These are phyloP conservation scores for Zaprionus kolodkinae DNA, from an alignment of 1,140 invertebrate genomes.

Conservation along the genomic window DNA sequence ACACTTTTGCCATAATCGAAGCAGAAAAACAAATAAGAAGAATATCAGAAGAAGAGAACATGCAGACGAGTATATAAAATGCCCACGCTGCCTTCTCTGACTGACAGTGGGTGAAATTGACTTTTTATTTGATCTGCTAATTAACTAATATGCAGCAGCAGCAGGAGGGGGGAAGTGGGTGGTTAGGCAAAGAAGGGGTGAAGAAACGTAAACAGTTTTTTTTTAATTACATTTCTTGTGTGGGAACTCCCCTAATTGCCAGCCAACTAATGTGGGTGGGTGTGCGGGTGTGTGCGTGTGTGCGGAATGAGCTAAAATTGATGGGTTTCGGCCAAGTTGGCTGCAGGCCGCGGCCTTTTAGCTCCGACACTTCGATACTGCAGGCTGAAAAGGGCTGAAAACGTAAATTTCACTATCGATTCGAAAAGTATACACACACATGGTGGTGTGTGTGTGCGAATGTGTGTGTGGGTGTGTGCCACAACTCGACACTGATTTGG, in stretches of 20 bases:
- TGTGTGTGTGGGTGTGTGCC: slow-evolving; percentile 47
- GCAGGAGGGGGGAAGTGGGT: neutral
- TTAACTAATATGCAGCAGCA: slow-evolving; percentile 50
- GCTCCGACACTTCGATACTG: neutral
- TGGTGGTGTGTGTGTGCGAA: slow-evolving; percentile 8
- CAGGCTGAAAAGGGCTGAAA: slow-evolving; percentile 14
- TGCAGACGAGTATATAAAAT: neutral
- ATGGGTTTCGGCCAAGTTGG: slow-evolving; percentile 49
- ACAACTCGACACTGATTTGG: slow-evolving; percentile 78
- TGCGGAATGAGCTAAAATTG: slow-evolving; percentile 57
- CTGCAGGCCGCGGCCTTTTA: neutral
- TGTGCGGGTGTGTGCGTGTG: slow-evolving; percentile 8
- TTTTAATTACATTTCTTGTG: slow-evolving; percentile 59
- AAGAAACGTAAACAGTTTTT: slow-evolving; percentile 30
- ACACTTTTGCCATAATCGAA: slow-evolving; percentile 53
- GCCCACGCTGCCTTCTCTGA: slow-evolving; percentile 50
- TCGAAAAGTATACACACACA: slow-evolving; percentile 17
- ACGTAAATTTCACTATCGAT: slow-evolving; percentile 49
- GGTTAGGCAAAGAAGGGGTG: neutral
- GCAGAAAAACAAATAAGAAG: slow-evolving; percentile 1
- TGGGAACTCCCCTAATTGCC: slow-evolving; percentile 52
- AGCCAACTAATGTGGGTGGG: slow-evolving; percentile 29
- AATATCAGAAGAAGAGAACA: neutral
- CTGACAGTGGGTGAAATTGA: slow-evolving; percentile 15
- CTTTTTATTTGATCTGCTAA: slow-evolving; percentile 39